These are phyloP conservation scores for Druon quercuslanigerum DNA, from an alignment of 1,140 invertebrate genomes.

Conservation along the genomic window DNA sequence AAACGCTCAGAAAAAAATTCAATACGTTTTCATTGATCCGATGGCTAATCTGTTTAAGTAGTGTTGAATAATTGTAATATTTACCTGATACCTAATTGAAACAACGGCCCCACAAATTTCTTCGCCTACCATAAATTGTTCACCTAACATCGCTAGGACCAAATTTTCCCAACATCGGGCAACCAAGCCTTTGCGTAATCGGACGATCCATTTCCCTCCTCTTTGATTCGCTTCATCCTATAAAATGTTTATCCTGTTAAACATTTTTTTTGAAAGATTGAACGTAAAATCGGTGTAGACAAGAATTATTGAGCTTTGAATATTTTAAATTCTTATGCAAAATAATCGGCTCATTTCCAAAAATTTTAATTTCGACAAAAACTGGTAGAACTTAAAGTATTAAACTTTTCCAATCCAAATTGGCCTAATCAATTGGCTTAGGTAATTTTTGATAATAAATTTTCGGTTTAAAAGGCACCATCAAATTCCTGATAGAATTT, in stretches of 20 bases:
- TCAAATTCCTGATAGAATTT: no score
- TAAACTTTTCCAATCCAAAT: conserved; percentile 28
- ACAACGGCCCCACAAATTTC: conserved; percentile 99
- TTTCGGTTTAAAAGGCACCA: conserved; percentile 19
- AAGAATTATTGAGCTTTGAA: no score
- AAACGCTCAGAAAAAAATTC: no score
- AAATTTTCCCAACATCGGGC: conserved; percentile 99
- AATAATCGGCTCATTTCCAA: no score
- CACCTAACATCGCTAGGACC: conserved; percentile 97
- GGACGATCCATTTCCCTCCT: conserved; percentile 98
- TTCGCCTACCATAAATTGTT: conserved; percentile 99
- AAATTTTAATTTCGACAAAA: no score
- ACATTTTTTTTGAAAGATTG: conserved; percentile 21
- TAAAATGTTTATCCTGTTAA: conserved; percentile 39
- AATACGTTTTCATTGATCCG: not conserved
- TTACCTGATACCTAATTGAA: conserved; percentile 93
- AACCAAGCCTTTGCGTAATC: conserved; percentile 95
- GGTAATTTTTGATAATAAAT: conserved; percentile 5
- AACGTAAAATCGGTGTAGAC: no score
- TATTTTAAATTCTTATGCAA: no score
- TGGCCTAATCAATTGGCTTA: conserved; percentile 22
- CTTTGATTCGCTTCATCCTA: conserved; percentile 94
- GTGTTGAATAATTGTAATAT: not conserved
- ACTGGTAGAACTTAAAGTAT: not conserved
- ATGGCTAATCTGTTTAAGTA: not conserved